Evolutionary conservation across 35 echinoderm and acorn worm species (phyloP).

Genomic region (Ophiothrix spiculata): DNA sequence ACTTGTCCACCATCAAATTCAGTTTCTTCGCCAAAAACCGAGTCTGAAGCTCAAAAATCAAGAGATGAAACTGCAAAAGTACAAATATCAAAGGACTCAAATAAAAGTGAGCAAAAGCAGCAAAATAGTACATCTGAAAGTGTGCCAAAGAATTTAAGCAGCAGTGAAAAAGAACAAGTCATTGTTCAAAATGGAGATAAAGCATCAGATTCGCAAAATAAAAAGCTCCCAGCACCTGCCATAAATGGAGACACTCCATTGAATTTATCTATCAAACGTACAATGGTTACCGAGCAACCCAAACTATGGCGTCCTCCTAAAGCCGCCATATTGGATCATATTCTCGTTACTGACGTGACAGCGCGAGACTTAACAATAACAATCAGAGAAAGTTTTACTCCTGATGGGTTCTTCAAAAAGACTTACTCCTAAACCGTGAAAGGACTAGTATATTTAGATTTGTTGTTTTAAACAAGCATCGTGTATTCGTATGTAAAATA

Average conservation of each 20-base stretch:
- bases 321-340: slow-evolving; percentile 25
- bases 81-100: too few relatives aligned
- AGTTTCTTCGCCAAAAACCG: too few relatives aligned
- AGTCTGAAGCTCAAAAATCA: too few relatives aligned
- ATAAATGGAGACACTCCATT: background rate
- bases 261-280: slow-evolving; percentile 1
- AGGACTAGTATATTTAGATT: too few relatives aligned
- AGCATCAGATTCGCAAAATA: background rate
- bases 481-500: too few relatives aligned
- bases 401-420: slow-evolving; percentile 74
- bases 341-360: slow-evolving; percentile 84
- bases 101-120: too few relatives aligned
- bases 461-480: too few relatives aligned
- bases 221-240: too few relatives aligned
- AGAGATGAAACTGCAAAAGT: too few relatives aligned
- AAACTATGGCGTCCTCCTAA: background rate
- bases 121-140: background rate
- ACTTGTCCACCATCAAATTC: too few relatives aligned
- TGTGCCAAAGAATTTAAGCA: background rate
- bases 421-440: background rate
- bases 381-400: slow-evolving; percentile 77
- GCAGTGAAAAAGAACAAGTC: background rate
- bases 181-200: too few relatives aligned
- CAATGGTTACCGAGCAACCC: background rate
- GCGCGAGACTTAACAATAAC: slow-evolving; percentile 72